A percentile compares a stretch with the other conserved stretches of the same genome.
Conservation (phyloP, 1,140 invertebrate species). For the Atta colombica region DNA sequence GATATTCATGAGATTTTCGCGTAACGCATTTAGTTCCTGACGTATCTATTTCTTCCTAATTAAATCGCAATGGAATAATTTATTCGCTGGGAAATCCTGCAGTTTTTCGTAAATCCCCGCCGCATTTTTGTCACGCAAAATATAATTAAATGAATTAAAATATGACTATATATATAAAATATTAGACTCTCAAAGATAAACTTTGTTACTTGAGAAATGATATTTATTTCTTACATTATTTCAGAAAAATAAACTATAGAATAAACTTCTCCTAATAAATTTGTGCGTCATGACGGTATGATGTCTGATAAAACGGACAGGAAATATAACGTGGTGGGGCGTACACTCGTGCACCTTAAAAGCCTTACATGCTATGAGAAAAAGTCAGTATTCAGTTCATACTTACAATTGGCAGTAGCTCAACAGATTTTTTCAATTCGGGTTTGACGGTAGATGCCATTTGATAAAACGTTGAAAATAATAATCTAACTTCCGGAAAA, state of each 20-base stretch:
- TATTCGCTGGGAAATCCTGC: background rate
- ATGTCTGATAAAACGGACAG: conserved; percentile 25
- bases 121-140: background rate
- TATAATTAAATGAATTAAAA: too few relatives aligned
- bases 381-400: conserved; percentile 27
- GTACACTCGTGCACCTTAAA: conserved; percentile 13
- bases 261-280: background rate
- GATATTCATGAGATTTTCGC: background rate
- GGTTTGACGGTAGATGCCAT: background rate
- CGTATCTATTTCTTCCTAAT: background rate
- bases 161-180: background rate
- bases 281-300: background rate
- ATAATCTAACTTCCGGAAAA: background rate
- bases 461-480: background rate
- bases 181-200: background rate
- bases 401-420: background rate
- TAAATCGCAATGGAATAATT: background rate
- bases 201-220: conserved; percentile 7
- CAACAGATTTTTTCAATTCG: background rate
- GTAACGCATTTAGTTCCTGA: background rate
- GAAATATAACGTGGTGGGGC: conserved; percentile 37
- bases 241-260: background rate
- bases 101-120: background rate
- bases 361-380: conserved; percentile 2
- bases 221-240: background rate